A percentile compares a stretch with the other conserved stretches of the same genome.
These are phyloP conservation scores for Mylabris phalerata DNA, from an alignment of 1,140 invertebrate species.

Conservation along the genomic window DNA sequence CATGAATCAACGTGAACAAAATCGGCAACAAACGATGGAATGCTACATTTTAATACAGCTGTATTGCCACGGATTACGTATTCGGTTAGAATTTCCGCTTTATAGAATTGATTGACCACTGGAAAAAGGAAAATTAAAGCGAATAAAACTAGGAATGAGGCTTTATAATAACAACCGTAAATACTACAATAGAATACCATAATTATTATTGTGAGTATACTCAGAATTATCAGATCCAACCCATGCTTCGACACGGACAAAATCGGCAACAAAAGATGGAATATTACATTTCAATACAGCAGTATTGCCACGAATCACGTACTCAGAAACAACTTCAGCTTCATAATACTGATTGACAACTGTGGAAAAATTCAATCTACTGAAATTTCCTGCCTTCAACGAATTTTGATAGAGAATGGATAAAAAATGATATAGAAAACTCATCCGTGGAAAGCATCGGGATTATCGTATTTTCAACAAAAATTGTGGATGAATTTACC, in stretches of 20 bases:
- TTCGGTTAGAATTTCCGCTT: slow-evolving; percentile 69
- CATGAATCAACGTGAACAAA: slow-evolving; percentile 72
- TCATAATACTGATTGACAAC: slow-evolving; percentile 88
- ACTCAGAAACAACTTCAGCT: slow-evolving; percentile 86
- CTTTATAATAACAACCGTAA: not conserved
- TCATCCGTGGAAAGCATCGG: slow-evolving; percentile 23
- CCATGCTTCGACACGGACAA: slow-evolving; percentile 85
- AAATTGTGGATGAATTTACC: slow-evolving; percentile 46
- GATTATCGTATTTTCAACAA: not conserved
- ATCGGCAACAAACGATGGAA: slow-evolving; percentile 74
- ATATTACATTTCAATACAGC: slow-evolving; percentile 89
- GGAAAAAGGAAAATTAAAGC: slow-evolving; percentile 29
- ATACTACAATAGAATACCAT: slow-evolving; percentile 41
- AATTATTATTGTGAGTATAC: slow-evolving; percentile 50
- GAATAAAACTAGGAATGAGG: not conserved
- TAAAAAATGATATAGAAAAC: not conserved
- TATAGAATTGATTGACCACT: slow-evolving; percentile 78
- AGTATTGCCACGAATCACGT: slow-evolving; percentile 86
- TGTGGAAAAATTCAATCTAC: slow-evolving; percentile 43
- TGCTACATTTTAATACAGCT: slow-evolving; percentile 70
- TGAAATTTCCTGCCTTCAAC: too few relatives aligned
- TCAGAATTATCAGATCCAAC: slow-evolving; percentile 68
- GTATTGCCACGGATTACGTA: slow-evolving; percentile 77
- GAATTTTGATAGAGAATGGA: not conserved
- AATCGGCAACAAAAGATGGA: slow-evolving; percentile 86